phyloP scores from a whole-genome alignment of 2,797 vertebrate genomes.

The Enteromius paludinosus region DNA sequence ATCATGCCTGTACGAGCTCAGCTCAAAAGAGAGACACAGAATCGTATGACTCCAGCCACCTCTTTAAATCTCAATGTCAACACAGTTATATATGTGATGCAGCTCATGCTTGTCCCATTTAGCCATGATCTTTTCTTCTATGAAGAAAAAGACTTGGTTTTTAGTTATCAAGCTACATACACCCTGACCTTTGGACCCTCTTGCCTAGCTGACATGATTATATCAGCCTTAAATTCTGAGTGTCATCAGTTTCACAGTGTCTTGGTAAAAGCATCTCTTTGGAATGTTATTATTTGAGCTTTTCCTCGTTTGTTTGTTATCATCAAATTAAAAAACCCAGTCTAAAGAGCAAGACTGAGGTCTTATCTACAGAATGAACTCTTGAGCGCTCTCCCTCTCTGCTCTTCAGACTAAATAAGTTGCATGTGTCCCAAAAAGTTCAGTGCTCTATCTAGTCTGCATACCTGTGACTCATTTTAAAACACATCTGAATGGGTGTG shows the following conservation, averaged over 20 bases:
- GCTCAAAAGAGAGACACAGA: neutral
- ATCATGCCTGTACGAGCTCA: neutral
- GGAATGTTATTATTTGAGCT: neutral
- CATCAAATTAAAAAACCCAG: neutral
- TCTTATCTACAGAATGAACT: neutral
- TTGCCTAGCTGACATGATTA: neutral
- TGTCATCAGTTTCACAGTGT: neutral
- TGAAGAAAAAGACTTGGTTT: neutral
- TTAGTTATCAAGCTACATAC: too few relatives aligned
- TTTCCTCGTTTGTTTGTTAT: neutral
- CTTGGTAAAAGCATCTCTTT: conserved; percentile 1
- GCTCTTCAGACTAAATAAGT: neutral
- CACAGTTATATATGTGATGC: neutral
- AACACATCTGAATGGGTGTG: neutral
- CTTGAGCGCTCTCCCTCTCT: neutral
- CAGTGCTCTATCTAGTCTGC: neutral
- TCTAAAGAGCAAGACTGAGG: neutral
- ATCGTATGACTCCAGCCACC: neutral
- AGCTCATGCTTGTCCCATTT: neutral
- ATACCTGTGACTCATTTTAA: neutral
- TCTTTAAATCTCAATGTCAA: neutral
- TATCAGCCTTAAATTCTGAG: neutral
- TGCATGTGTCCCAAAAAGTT: neutral
- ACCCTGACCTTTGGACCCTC: neutral
- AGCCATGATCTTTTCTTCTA: neutral